Conservation (phyloP, 2,797 vertebrate genomes). For the Falco biarmicus region DNA sequence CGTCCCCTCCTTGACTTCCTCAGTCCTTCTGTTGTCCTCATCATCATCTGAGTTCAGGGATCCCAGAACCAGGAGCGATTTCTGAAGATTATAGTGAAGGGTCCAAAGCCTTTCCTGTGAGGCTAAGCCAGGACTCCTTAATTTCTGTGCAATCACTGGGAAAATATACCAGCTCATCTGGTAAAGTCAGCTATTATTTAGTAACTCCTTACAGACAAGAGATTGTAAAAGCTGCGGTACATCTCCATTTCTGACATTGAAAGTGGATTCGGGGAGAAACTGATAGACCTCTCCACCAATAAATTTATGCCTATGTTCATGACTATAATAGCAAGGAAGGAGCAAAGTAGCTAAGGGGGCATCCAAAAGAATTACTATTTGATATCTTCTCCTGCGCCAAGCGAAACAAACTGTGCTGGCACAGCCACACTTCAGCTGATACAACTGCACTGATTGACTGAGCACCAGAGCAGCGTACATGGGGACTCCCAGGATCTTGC, state of each 20-base stretch:
- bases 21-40: neutral
- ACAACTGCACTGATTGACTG: neutral
- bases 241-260: neutral
- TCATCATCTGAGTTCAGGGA: neutral
- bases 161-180: neutral
- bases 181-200: neutral
- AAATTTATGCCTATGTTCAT: neutral
- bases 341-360: neutral
- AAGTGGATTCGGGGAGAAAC: neutral
- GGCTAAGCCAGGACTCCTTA: neutral
- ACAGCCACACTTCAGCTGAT: neutral
- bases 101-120: neutral
- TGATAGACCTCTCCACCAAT: neutral
- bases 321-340: neutral
- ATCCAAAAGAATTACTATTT: neutral
- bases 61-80: neutral
- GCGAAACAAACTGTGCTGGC: neutral
- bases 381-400: neutral
- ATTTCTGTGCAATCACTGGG: neutral
- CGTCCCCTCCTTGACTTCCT: neutral
- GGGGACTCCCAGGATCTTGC: rapidly evolving
- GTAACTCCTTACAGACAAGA: neutral
- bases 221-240: neutral
- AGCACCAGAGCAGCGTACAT: rapidly evolving
- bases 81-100: neutral